Conservation (phyloP, 2,113 vertebrate species). For the Bufo bufo region DNA sequence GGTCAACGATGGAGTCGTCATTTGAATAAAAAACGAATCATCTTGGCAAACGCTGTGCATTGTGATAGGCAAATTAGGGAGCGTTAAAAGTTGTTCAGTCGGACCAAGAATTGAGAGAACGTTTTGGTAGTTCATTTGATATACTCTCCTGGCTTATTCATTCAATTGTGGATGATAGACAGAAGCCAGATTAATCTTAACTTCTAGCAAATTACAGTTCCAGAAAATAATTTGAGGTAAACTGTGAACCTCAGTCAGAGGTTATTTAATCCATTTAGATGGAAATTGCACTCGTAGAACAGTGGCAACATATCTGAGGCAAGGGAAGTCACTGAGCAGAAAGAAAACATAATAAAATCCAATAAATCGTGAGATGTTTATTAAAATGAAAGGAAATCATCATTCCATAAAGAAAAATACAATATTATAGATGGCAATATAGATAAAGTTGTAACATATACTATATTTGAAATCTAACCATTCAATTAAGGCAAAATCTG, state of each 20-base stretch:
- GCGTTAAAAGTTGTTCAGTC: neutral
- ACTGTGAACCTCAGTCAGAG: constrained; percentile 40
- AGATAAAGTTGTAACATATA: too few relatives aligned
- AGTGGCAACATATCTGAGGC: neutral
- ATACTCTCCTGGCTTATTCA: neutral
- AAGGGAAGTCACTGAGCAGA: neutral
- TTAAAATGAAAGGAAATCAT: neutral
- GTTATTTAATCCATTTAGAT: constrained; percentile 41
- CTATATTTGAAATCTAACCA: too few relatives aligned
- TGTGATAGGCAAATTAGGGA: neutral
- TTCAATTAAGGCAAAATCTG: too few relatives aligned
- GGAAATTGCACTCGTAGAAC: constrained; percentile 19
- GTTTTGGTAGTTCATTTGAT: constrained; percentile 33
- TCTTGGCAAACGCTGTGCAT: constrained; percentile 12
- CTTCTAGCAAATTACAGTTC: constrained; percentile 40
- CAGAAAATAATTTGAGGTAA: constrained; percentile 42
- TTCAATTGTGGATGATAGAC: constrained; percentile 26
- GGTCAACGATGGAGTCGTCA: constrained; percentile 26
- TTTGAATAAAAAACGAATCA: constrained; percentile 29
- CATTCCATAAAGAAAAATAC: too few relatives aligned
- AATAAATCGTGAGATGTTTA: neutral
- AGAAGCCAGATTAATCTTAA: constrained; percentile 30
- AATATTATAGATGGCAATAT: too few relatives aligned
- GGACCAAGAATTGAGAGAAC: neutral
- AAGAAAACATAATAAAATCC: neutral